Evolutionary conservation across 1,140 invertebrate genomes (phyloP), one percentile per base, ranked within the genome.

Genomic region (Trachymyrmex cornetzi): DNA sequence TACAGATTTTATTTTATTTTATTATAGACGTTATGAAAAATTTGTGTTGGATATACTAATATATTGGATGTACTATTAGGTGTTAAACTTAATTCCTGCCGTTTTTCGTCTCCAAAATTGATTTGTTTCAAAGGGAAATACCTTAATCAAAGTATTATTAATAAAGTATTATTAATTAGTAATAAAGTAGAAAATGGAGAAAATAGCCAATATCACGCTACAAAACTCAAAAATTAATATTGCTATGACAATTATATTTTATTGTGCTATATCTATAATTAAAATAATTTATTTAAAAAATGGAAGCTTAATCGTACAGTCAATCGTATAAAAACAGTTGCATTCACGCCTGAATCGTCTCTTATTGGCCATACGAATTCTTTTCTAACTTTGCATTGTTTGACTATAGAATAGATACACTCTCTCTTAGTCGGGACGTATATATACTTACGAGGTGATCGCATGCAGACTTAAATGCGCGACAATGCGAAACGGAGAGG

Each of bases 371-470:
- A 3, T 12, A 19, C 6, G 34, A 44, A 67, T 34, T 38, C 22
- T 24, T 57, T 57, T 14, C 11, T 59, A 16, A 71, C 4, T 74
- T 82, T 71, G 22, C 50, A 57, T 59, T 44, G 19, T 71, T 22
- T 57, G 24, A 1, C 16, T 24, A 24, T 66, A 81, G 14, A 11
- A 7, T 50, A 48, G 24, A 30, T 69, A 69, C 48, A 5, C 19
- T 24, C 22, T 24, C 19, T 24, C 22, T 24, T 34, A 74, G 61
- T 84, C 69, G 22, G 14, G 2, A 74, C 24, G 12, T 61, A 50
- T 50, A 66, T 66, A 24, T 74, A 75, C 57, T 89, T 85, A 53
- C 71, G 57, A 61, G 27, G 19, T 50, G 50, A 89, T 90, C 66
- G 77, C 84, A 55, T 61, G 80, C 87, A 80, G 53, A 77, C 77